These are phyloP conservation scores for Opisthograptis luteolata DNA, from an alignment of 2,888 invertebrate species.

Conservation along the genomic window DNA sequence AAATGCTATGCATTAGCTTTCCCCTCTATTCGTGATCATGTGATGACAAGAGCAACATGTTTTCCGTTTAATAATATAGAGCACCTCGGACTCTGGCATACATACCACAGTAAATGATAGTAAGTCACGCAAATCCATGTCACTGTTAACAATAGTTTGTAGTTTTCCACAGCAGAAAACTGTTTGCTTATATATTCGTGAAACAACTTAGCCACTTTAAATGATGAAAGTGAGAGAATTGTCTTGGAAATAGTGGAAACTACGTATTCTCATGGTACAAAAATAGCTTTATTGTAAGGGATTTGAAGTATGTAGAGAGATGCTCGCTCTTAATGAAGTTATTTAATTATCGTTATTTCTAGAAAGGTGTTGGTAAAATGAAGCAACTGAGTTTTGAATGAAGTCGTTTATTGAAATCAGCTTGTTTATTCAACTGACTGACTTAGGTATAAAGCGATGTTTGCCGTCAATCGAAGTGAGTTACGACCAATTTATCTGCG, in stretches of 20 bases:
- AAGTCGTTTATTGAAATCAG: too few species aligned
- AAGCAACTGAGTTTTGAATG: too few species aligned
- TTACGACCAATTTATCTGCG: too few species aligned
- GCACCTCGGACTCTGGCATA: constrained; percentile 32
- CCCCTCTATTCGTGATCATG: constrained; percentile 50
- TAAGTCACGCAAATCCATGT: constrained; percentile 58
- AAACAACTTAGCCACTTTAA: constrained; percentile 37
- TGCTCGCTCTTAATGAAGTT: too few species aligned
- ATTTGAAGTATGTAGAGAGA: too few species aligned
- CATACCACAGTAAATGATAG: constrained; percentile 41
- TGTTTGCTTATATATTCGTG: constrained; percentile 55
- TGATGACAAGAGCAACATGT: constrained; percentile 48
- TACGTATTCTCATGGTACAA: too few species aligned
- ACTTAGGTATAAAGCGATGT: too few species aligned
- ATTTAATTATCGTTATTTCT: too few species aligned
- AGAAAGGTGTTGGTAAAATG: too few species aligned
- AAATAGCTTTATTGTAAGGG: background rate
- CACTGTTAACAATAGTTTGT: constrained; percentile 53
- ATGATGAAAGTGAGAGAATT: constrained; percentile 23
- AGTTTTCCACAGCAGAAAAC: constrained; percentile 69
- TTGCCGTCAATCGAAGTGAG: too few species aligned
- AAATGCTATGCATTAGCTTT: constrained; percentile 50
- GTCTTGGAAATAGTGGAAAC: constrained; percentile 12
- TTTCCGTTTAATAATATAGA: constrained; percentile 62
- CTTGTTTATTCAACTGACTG: too few species aligned